These are phyloP conservation scores for Steatocranus sp. DNA, from an alignment of 2,797 vertebrate species.

Conservation along the genomic window DNA sequence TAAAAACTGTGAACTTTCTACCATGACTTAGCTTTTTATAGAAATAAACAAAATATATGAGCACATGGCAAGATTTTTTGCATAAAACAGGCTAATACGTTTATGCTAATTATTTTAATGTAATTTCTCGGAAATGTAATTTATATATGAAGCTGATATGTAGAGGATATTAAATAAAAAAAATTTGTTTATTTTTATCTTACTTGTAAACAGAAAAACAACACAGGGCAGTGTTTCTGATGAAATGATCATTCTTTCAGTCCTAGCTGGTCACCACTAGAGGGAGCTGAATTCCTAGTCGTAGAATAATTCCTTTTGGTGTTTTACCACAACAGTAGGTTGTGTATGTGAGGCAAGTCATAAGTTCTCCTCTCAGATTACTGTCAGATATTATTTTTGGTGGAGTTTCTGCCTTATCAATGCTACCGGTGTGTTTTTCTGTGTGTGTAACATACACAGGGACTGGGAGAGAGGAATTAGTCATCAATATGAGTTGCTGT, in stretches of 20 bases:
- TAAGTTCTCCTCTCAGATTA: neutral
- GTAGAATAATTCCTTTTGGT: neutral
- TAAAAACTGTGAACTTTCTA: neutral
- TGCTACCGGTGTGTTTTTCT: neutral
- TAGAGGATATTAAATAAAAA: neutral
- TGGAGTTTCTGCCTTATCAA: neutral
- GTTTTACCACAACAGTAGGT: neutral
- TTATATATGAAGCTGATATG: neutral
- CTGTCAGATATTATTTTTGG: neutral
- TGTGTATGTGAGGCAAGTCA: neutral
- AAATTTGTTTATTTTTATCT: neutral
- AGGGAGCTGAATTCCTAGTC: constrained; percentile 12
- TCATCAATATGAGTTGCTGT: neutral
- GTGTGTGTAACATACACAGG: neutral
- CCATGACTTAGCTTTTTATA: neutral
- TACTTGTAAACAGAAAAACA: neutral
- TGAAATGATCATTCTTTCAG: neutral
- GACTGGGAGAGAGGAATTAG: neutral
- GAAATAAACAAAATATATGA: neutral
- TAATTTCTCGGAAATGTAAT: neutral
- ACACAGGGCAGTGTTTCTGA: neutral
- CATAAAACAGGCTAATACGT: neutral
- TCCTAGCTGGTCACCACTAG: constrained; percentile 34
- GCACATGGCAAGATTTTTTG: neutral
- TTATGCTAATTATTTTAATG: neutral